phyloP scores from a whole-genome alignment of 2,888 invertebrate species.

The Ophioninae sp. region DNA sequence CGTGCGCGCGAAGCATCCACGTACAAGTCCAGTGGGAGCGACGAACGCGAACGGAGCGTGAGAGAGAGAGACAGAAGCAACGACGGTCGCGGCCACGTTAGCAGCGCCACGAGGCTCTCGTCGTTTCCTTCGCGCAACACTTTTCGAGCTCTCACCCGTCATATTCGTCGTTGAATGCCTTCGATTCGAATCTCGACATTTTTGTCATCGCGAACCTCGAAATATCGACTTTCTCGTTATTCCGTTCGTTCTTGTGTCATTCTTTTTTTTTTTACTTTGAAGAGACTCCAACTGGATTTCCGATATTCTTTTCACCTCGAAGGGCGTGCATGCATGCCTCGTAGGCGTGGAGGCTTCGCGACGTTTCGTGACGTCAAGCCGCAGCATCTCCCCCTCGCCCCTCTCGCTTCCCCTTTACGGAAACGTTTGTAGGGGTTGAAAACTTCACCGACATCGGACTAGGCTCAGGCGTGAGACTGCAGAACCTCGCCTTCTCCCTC shows the following conservation, averaged over 20 bases:
- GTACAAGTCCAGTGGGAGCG: slow-evolving; percentile 11
- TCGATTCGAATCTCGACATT: background rate
- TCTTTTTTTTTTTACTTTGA: background rate
- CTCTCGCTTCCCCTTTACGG: background rate
- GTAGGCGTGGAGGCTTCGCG: background rate
- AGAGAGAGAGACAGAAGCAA: slow-evolving; percentile 34
- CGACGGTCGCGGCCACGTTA: background rate
- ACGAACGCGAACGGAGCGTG: slow-evolving; percentile 18
- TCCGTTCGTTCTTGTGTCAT: background rate
- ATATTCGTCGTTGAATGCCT: background rate
- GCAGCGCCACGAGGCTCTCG: background rate
- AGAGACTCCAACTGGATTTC: background rate
- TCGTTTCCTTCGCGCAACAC: background rate
- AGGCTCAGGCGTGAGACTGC: slow-evolving; percentile 45
- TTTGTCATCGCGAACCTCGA: background rate
- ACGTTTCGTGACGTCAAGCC: background rate
- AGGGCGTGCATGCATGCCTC: background rate
- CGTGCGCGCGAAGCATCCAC: slow-evolving; percentile 3
- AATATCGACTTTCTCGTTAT: background rate
- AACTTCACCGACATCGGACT: slow-evolving; percentile 43
- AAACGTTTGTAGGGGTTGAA: slow-evolving; percentile 43
- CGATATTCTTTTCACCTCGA: background rate
- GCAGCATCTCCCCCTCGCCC: background rate
- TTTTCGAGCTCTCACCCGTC: background rate
- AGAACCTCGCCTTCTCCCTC: slow-evolving; percentile 15